These are phyloP conservation scores for Antheraea assamensis DNA, from an alignment of 2,888 invertebrate genomes.

Conservation along the genomic window DNA sequence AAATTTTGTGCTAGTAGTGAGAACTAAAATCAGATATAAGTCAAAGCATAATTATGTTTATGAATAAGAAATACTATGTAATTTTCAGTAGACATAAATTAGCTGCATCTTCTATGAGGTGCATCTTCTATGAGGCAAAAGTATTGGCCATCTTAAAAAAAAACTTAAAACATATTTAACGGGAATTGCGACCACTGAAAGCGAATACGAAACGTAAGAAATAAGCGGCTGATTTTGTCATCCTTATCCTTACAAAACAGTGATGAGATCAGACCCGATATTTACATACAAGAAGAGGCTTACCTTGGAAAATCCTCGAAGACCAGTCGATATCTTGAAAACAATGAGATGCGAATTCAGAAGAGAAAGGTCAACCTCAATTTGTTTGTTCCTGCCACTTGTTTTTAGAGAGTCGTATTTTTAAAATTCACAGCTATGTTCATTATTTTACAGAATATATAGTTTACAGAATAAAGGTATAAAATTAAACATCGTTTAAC, in stretches of 20 bases:
- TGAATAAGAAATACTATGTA: too few relatives aligned
- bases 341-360: conserved; percentile 32
- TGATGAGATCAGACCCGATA: conserved; percentile 43
- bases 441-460: not conserved
- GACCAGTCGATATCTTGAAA: conserved; percentile 29
- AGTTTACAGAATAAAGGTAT: too few relatives aligned
- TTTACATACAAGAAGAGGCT: conserved; percentile 40
- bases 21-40: too few relatives aligned
- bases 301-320: conserved; percentile 31
- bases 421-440: not conserved
- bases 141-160: too few relatives aligned
- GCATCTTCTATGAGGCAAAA: too few relatives aligned
- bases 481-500: too few relatives aligned
- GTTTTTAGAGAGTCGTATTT: conserved; percentile 2
- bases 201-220: not conserved
- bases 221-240: conserved; percentile 17
- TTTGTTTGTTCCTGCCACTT: conserved; percentile 17
- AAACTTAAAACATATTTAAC: not conserved
- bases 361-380: conserved; percentile 19
- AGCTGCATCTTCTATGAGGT: too few relatives aligned
- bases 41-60: too few relatives aligned
- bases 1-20: too few relatives aligned
- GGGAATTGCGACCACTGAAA: not conserved
- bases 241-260: conserved; percentile 35
- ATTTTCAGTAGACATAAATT: too few relatives aligned